A percentile compares a stretch with the other conserved stretches of the same genome.
Evolutionary conservation across 2,797 vertebrate genomes (phyloP).

Genomic region (Pangasius sanitwongsei): DNA sequence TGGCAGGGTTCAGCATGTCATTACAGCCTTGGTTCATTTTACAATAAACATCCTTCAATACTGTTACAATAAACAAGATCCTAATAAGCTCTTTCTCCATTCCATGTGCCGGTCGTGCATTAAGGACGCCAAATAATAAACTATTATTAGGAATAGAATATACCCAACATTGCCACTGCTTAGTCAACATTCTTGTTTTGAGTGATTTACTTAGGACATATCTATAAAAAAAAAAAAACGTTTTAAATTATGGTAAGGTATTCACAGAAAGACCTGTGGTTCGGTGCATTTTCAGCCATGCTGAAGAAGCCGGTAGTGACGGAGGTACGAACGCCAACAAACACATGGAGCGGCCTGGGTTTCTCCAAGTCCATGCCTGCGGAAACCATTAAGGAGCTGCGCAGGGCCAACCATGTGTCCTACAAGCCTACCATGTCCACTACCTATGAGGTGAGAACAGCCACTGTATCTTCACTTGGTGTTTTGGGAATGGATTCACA

Average conservation of each 20-base stretch:
- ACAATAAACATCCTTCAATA: slow-evolving; percentile 16
- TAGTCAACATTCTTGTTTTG: slow-evolving; percentile 18
- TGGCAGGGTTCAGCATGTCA: slow-evolving; percentile 39
- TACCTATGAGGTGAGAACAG: slow-evolving; percentile 80
- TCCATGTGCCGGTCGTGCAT: not conserved
- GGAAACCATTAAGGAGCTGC: slow-evolving; percentile 87
- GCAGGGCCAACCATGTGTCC: slow-evolving; percentile 82
- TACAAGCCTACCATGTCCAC: slow-evolving; percentile 88
- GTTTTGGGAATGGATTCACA: not conserved
- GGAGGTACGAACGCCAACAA: slow-evolving; percentile 87
- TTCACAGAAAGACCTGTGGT: not conserved
- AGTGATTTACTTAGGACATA: not conserved
- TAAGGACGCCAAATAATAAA: slow-evolving; percentile 14
- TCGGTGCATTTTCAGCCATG: slow-evolving; percentile 75
- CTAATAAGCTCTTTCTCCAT: slow-evolving; percentile 24
- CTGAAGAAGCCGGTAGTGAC: slow-evolving; percentile 89
- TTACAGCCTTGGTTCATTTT: slow-evolving; percentile 50
- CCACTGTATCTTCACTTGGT: not conserved
- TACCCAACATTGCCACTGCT: not conserved
- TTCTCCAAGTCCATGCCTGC: slow-evolving; percentile 92
- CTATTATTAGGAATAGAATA: slow-evolving; percentile 26
- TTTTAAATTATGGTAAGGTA: not conserved
- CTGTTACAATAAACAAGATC: slow-evolving; percentile 41
- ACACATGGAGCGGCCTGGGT: slow-evolving; percentile 88
- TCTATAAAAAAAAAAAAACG: not conserved